phyloP scores from a whole-genome alignment of 2,113 vertebrate species.

The Larimichthys crocea region DNA sequence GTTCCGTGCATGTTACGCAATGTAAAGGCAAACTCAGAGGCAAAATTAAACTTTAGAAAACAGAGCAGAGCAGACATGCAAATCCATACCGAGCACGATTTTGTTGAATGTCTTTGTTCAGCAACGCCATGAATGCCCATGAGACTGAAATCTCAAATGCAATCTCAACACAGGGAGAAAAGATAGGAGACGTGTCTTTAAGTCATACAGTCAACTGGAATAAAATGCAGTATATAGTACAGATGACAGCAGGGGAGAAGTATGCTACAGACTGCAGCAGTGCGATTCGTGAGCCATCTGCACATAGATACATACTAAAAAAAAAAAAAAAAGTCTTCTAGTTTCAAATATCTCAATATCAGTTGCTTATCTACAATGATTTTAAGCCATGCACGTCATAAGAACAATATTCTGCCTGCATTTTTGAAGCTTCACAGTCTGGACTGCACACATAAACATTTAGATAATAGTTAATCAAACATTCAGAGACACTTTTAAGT shows the following conservation, averaged over 20 bases:
- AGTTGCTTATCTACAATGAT: neutral
- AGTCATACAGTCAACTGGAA: slow-evolving; percentile 40
- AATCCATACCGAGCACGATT: slow-evolving; percentile 32
- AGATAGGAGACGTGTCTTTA: slow-evolving; percentile 51
- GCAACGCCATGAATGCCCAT: slow-evolving; percentile 22
- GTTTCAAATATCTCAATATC: neutral
- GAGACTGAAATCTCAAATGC: slow-evolving; percentile 41
- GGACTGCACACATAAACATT: neutral
- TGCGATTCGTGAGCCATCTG: slow-evolving; percentile 19
- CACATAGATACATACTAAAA: slow-evolving; percentile 11
- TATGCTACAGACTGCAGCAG: slow-evolving; percentile 7
- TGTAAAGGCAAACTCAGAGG: neutral
- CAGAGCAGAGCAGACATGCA: slow-evolving; percentile 7
- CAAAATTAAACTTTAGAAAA: neutral
- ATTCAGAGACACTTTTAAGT: no score
- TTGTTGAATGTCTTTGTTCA: slow-evolving; percentile 45
- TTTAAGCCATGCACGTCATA: neutral
- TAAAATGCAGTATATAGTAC: slow-evolving; percentile 7
- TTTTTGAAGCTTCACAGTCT: neutral
- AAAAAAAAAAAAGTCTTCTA: neutral
- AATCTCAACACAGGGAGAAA: slow-evolving; percentile 43
- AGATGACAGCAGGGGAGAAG: slow-evolving; percentile 16
- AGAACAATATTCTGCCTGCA: neutral
- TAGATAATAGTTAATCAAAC: neutral
- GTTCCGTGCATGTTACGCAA: neutral